Conservation (phyloP, 2,797 vertebrate genomes). For the Triplophysa yarkandensis region DNA sequence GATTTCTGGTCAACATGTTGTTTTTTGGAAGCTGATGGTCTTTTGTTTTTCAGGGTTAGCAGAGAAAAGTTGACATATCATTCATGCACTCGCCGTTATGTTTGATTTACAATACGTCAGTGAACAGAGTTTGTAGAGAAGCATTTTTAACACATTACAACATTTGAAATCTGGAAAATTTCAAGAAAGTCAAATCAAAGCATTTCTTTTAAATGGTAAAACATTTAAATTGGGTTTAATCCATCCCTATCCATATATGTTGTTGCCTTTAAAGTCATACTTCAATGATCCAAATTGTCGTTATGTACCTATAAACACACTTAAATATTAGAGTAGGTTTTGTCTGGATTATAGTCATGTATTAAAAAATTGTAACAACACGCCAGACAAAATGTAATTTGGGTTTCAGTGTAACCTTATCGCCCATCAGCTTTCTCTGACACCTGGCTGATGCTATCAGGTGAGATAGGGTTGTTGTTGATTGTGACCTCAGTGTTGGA, state of each 20-base stretch:
- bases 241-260: background rate
- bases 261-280: background rate
- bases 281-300: too few relatives aligned
- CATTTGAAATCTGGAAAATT: conserved; percentile 1
- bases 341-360: conserved; percentile 9
- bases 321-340: conserved; percentile 3
- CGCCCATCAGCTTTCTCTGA: conserved; percentile 37
- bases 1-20: background rate
- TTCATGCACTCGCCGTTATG: background rate
- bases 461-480: conserved; percentile 59
- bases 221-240: background rate
- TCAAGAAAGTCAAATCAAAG: background rate
- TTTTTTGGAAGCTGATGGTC: background rate
- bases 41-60: background rate
- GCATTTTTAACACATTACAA: background rate
- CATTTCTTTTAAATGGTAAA: background rate
- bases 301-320: background rate
- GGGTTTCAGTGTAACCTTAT: conserved; percentile 48
- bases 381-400: conserved; percentile 17
- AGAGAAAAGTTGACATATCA: background rate
- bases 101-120: background rate
- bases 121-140: background rate
- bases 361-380: conserved; percentile 36
- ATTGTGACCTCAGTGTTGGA: conserved; percentile 55
- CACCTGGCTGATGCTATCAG: conserved; percentile 63